Evolutionary conservation across 2,113 vertebrate genomes (phyloP).

Genomic region (Sinocyclocheilus grahami): DNA sequence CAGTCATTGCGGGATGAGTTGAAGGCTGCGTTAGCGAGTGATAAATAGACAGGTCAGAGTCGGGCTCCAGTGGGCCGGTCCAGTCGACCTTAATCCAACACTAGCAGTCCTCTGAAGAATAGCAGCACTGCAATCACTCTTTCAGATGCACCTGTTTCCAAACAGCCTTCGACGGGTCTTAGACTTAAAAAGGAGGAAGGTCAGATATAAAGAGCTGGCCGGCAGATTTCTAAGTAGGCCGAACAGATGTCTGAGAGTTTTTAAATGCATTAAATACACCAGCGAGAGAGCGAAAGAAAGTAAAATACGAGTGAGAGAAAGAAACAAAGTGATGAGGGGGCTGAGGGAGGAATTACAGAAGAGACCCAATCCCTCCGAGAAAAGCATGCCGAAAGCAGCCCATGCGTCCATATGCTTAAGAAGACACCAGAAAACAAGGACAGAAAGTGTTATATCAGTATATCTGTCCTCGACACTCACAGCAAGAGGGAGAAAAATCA

Average conservation of each 20-base stretch:
- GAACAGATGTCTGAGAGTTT: conserved; percentile 74
- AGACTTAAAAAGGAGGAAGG: background rate
- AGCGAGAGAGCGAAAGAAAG: conserved; percentile 50
- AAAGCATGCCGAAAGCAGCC: conserved; percentile 45
- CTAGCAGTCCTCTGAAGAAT: conserved; percentile 3
- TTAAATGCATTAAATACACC: conserved; percentile 70
- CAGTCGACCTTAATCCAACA: background rate
- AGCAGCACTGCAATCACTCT: background rate
- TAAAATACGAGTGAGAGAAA: background rate
- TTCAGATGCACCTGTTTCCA: background rate
- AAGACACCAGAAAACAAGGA: conserved; percentile 19
- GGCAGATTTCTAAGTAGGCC: conserved; percentile 67
- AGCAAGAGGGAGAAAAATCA: background rate
- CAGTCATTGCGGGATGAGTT: background rate
- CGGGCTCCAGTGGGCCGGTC: background rate
- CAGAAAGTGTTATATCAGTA: conserved; percentile 16
- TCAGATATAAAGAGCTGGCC: background rate
- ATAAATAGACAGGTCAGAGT: conserved; percentile 10
- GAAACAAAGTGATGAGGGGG: conserved; percentile 5
- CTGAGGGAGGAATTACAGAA: background rate
- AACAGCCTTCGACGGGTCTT: background rate
- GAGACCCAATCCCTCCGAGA: conserved; percentile 63
- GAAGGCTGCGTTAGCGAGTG: background rate
- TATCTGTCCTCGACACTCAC: background rate
- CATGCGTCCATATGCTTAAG: conserved; percentile 63